Evolutionary conservation across 2,888 invertebrate genomes (phyloP), one percentile per base, ranked within the genome.

Genomic region (Drosophila koepferae): DNA sequence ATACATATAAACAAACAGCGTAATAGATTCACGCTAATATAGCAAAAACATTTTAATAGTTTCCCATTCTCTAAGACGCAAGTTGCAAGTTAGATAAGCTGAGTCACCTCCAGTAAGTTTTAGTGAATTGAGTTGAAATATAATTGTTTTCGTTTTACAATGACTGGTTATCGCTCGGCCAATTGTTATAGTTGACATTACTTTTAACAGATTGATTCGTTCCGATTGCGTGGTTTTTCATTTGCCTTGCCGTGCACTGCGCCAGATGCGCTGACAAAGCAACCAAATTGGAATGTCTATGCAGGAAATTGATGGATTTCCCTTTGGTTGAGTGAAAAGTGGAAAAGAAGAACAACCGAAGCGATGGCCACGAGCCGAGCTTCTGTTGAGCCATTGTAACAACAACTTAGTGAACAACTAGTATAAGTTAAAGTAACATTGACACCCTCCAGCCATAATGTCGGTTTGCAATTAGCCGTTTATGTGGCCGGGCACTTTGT

Each of bases 261-360:
- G 60, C 56, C 46, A 72, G 58, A 40, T 64, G 66, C 44, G 34
- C 28, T 16, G 61, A 48, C 67, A 75, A 62, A 36, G 44, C 46
- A 63, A 48, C 56, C 48, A 73, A 77, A 77, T 73, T 71, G 81
- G 61, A 56, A 72, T 73, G 85, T 89, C 89, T 85, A 79, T 72
- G 75, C 86, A 86, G 85, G 85, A 85, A 85, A 89, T 89, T 85
- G 85, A 89, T 85, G 83, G 85, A 85, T 85, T 89, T 85, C 85
- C 85, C 81, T 41, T 58, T 34, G 48, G 63, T 59, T 70, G 58
- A 49, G 66, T 46, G 44, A 59, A 54, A 76, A 63, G 44, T 54
- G 44, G 38, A 34, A 72, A 66, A 58, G 58, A 69, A 60, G 59
- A 71, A 23, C 10, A 65, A 53, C n/a, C 1, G 49, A 51, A 44